Base-by-base conservation (phyloP, 2,888 invertebrate genomes). In the Yponomeuta plumbellus region DNA sequence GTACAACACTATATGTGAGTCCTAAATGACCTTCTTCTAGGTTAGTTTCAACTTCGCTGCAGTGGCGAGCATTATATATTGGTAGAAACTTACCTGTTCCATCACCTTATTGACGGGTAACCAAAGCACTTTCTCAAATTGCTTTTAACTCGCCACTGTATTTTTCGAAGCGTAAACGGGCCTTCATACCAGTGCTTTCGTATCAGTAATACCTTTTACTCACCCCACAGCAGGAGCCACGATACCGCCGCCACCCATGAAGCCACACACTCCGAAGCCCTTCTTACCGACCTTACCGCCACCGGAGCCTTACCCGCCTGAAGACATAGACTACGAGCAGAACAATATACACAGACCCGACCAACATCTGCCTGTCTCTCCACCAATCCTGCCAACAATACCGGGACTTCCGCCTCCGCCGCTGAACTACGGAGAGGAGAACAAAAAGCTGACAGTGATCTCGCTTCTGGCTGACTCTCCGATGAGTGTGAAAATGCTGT, bases 401-500 rank as follows among this genome's bases (percentile, higher is more conserved):
- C 65, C 65, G 21, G 65, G 66, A 6, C 39, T 67, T 11, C 69
- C 68, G 13, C 26, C 59, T 1, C 21, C 40, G 11, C 68, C 69
- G 20, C 66, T 62, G 34, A 64, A 61, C 52, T 82, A 75, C 72
- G 84, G 80, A 13, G 88, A 88, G 68, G 79, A 84, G 72, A 91
- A 82, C 70, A 90, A 81, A 72, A 91, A 91, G 67, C 79, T 94
- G 66, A 83, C 92, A 52, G 92, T 94, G 0, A 85, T 93, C 57
- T 92, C 93, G 0, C 79, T 97, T 71, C 95, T 96, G 80, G 94
- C 97, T 2, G 92, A 97, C 67, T 95, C 97, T 72, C 94, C 96
- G 0, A 94, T 94, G 22, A 95, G 96, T 40, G 94, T 97, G 11
- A 94, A 96, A 70, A 93, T 97, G 77, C 93, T 96, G 13, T 97